A percentile compares a stretch with the other conserved stretches of the same genome.
Conservation (phyloP, 2,888 invertebrate genomes). For the Blera fallax region DNA sequence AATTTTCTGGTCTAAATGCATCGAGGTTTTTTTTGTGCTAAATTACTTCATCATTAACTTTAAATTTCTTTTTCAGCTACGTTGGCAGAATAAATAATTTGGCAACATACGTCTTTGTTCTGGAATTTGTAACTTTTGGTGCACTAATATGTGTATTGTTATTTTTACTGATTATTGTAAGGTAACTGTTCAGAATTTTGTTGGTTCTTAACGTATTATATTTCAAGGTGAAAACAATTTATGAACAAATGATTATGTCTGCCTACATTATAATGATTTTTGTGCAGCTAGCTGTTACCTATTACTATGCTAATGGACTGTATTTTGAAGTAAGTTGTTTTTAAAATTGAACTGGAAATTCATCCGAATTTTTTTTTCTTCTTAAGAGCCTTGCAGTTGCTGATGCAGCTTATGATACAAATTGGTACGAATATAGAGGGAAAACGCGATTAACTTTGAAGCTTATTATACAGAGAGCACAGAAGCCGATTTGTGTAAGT, state of each 20-base stretch:
- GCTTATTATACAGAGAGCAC: slow-evolving; percentile 47
- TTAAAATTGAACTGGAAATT: not conserved
- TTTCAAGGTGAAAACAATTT: slow-evolving; percentile 43
- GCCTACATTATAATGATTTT: slow-evolving; percentile 54
- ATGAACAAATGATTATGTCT: slow-evolving; percentile 44
- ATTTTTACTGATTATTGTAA: slow-evolving; percentile 49
- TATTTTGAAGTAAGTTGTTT: slow-evolving; percentile 38
- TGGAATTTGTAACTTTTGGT: slow-evolving; percentile 54
- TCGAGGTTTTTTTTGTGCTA: too few relatives aligned
- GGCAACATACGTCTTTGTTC: slow-evolving; percentile 39
- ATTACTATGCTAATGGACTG: slow-evolving; percentile 48
- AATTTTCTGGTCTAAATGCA: too few relatives aligned
- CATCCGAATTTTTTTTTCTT: not conserved
- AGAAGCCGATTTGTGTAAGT: slow-evolving; percentile 58
- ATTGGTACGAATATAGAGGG: slow-evolving; percentile 46
- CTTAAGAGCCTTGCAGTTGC: slow-evolving; percentile 40
- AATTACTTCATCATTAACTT: not conserved
- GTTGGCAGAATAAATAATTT: slow-evolving; percentile 35
- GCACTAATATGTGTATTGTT: slow-evolving; percentile 53
- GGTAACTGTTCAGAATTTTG: not conserved
- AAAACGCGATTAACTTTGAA: slow-evolving; percentile 38
- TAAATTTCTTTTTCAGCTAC: slow-evolving; percentile 18
- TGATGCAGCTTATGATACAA: slow-evolving; percentile 59
- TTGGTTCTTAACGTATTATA: not conserved
- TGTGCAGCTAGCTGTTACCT: slow-evolving; percentile 32